Conservation (phyloP, 1,140 invertebrate species). For the Pygmarrhopalites habei region DNA sequence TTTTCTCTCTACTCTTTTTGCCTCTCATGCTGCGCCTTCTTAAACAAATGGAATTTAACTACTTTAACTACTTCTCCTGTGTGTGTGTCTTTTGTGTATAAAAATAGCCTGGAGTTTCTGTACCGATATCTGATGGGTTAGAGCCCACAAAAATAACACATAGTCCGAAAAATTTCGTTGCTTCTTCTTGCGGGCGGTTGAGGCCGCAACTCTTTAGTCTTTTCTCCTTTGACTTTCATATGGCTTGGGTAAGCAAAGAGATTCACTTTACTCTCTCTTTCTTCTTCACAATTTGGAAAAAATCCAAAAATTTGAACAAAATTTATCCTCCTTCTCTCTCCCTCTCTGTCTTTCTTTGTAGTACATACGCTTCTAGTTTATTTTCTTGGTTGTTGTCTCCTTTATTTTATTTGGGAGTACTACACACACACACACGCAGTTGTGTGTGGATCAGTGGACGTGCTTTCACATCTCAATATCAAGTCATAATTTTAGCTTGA, state of each 20-base stretch:
- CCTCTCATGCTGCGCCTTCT: background rate
- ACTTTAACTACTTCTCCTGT: too few species aligned
- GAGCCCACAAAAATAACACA: conserved; percentile 17
- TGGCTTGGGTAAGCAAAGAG: background rate
- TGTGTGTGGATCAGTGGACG: too few species aligned
- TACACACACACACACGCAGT: too few species aligned
- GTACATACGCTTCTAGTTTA: background rate
- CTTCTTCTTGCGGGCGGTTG: background rate
- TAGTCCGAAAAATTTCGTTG: background rate
- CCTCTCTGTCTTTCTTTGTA: too few species aligned
- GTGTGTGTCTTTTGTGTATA: background rate
- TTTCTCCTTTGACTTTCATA: background rate
- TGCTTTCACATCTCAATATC: too few species aligned
- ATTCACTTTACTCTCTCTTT: background rate
- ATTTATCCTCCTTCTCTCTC: too few species aligned
- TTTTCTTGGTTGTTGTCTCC: background rate
- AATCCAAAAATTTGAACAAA: too few species aligned
- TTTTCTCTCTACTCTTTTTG: background rate
- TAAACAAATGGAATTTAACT: background rate
- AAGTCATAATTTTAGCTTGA: too few species aligned
- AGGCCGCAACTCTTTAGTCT: background rate
- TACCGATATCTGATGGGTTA: conserved; percentile 22
- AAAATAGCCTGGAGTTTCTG: conserved; percentile 16
- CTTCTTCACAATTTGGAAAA: background rate
- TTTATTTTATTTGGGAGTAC: too few species aligned